Evolutionary conservation across 2,888 invertebrate species (phyloP).

Genomic region (Nephrocerus scutellatus): DNA sequence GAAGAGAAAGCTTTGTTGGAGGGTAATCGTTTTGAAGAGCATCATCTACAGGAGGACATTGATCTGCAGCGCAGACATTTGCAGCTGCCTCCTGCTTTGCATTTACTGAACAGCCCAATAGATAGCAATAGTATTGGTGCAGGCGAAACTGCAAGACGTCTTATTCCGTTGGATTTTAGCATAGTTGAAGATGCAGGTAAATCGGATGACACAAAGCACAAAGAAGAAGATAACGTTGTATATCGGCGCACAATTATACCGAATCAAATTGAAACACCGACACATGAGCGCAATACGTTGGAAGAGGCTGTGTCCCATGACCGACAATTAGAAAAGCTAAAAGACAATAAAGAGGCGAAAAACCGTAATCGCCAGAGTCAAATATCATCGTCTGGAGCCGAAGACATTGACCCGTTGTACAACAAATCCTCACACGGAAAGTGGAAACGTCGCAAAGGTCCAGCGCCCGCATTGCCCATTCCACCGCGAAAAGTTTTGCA

Average conservation of each 20-base stretch:
- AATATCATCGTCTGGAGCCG: conserved; percentile 36
- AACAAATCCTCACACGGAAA: conserved; percentile 61
- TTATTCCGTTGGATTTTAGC: conserved; percentile 34
- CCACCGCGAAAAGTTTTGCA: conserved; percentile 59
- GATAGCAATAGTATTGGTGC: no score
- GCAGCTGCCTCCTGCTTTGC: no score
- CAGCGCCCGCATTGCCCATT: conserved; percentile 72
- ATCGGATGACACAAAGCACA: conserved; percentile 25
- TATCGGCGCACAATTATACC: conserved; percentile 37
- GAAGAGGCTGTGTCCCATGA: conserved; percentile 27
- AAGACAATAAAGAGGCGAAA: conserved; percentile 54
- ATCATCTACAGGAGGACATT: conserved; percentile 7
- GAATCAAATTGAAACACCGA: conserved; percentile 29
- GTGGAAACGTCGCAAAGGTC: conserved; percentile 72
- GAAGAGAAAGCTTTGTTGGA: conserved; percentile 40
- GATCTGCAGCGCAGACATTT: neutral
- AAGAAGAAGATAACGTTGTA: conserved; percentile 32
- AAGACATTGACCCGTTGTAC: conserved; percentile 36
- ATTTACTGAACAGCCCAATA: no score
- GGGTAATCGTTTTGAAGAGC: conserved; percentile 27
- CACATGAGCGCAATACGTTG: conserved; percentile 24
- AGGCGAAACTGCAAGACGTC: conserved; percentile 19
- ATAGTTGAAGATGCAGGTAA: conserved; percentile 28
- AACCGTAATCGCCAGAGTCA: conserved; percentile 51
- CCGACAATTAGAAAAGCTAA: conserved; percentile 51